Percentiles rank a stretch among this genome's conserved stretches.
phyloP scores from a whole-genome alignment of 2,888 invertebrate genomes.

The Tetheella fluctuosa region DNA sequence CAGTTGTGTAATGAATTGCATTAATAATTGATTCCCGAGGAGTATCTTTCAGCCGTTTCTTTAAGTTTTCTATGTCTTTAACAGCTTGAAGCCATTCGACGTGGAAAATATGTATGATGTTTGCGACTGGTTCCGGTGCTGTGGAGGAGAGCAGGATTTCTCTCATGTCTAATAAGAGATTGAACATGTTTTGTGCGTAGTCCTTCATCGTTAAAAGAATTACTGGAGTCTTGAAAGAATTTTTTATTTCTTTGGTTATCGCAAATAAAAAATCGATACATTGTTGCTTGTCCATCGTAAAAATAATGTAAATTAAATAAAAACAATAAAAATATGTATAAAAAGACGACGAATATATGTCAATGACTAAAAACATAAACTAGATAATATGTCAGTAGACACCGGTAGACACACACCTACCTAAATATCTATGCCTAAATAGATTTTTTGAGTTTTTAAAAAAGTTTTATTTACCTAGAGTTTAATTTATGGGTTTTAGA shows the following conservation, averaged over 20 bases:
- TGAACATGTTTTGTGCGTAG: constrained; percentile 39
- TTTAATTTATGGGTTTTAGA: too few species aligned
- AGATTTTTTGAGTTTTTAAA: too few species aligned
- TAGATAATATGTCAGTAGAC: too few species aligned
- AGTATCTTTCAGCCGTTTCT: constrained; percentile 37
- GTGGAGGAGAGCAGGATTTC: constrained; percentile 28
- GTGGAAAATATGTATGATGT: constrained; percentile 43
- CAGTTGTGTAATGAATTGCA: constrained; percentile 43
- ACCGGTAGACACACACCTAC: too few species aligned
- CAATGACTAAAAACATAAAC: too few species aligned
- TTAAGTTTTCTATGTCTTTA: constrained; percentile 42
- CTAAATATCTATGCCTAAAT: too few species aligned
- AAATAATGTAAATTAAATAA: constrained; percentile 12
- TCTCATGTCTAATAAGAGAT: constrained; percentile 33
- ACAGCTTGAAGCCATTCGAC: constrained; percentile 48
- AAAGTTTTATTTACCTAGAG: too few species aligned
- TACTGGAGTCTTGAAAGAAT: constrained; percentile 48
- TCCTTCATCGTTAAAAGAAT: constrained; percentile 51
- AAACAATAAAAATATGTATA: constrained; percentile 23
- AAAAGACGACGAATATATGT: constrained; percentile 8
- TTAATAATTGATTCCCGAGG: constrained; percentile 40
- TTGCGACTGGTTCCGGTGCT: constrained; percentile 23
- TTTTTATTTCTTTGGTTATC: constrained; percentile 46
- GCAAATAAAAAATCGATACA: constrained; percentile 33
- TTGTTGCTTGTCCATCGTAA: constrained; percentile 39